These are phyloP conservation scores for Cerceris ruficornis DNA, from an alignment of 2,888 invertebrate genomes.

Conservation along the genomic window DNA sequence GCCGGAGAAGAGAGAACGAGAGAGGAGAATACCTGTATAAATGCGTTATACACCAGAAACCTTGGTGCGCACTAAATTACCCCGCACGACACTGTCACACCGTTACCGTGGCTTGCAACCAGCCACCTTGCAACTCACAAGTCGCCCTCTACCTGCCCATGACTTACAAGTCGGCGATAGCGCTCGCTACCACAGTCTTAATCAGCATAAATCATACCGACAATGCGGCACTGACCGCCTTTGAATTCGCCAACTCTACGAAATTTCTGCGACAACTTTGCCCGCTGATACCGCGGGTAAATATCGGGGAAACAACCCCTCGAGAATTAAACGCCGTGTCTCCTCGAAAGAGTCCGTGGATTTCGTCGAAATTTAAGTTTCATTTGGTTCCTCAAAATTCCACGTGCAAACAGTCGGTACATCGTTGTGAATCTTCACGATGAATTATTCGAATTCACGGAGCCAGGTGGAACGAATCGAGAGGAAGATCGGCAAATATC, in stretches of 20 bases:
- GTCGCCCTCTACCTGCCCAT: constrained; percentile 65
- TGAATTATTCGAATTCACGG: too few species aligned
- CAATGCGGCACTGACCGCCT: constrained; percentile 67
- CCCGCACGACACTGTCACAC: constrained; percentile 64
- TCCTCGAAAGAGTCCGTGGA: too few species aligned
- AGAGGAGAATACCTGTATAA: constrained; percentile 53
- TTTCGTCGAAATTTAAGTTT: too few species aligned
- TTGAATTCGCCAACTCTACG: constrained; percentile 29
- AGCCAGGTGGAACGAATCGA: too few species aligned
- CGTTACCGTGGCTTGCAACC: constrained; percentile 56
- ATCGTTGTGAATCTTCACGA: too few species aligned
- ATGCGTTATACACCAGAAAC: constrained; percentile 69
- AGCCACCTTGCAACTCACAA: constrained; percentile 69
- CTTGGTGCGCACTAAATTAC: constrained; percentile 74
- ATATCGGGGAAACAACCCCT: too few species aligned
- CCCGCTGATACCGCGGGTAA: neutral
- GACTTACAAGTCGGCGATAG: constrained; percentile 79
- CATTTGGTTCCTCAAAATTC: too few species aligned
- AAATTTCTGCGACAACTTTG: constrained; percentile 32
- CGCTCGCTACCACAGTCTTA: constrained; percentile 79
- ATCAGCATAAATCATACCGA: constrained; percentile 81
- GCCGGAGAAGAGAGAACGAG: constrained; percentile 25
- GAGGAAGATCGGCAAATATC: neutral
- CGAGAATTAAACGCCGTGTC: too few species aligned
- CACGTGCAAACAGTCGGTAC: too few species aligned